Conservation (phyloP, 2,888 invertebrate species). For the Masnerella sp. region DNA sequence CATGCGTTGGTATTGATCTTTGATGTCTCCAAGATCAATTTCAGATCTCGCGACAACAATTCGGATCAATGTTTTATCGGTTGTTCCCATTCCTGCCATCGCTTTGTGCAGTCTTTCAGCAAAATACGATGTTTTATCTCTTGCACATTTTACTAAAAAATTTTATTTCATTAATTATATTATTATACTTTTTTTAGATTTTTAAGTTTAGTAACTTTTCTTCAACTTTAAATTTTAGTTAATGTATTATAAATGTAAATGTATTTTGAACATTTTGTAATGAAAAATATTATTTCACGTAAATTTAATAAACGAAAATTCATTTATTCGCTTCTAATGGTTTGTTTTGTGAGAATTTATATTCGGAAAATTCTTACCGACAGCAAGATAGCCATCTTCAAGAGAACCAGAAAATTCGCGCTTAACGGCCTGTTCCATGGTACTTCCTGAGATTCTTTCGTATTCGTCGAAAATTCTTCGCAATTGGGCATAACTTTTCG, state of each 20-base stretch:
- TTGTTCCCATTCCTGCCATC: constrained; percentile 94
- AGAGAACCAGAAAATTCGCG: constrained; percentile 89
- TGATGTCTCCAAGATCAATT: constrained; percentile 92
- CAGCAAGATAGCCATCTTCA: constrained; percentile 88
- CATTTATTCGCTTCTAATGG: too few species aligned
- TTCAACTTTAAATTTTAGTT: too few species aligned
- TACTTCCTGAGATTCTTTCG: constrained; percentile 86
- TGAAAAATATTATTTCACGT: too few species aligned
- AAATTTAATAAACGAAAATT: too few species aligned
- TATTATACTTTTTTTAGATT: too few species aligned
- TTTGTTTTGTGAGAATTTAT: not conserved
- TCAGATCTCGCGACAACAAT: constrained; percentile 90
- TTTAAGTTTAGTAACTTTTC: too few species aligned
- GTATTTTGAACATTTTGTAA: too few species aligned
- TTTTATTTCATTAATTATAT: not conserved
- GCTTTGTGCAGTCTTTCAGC: constrained; percentile 91
- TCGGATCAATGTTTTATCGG: constrained; percentile 91
- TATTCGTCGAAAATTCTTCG: constrained; percentile 84
- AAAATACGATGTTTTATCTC: constrained; percentile 90
- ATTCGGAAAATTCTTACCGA: constrained; percentile 77
- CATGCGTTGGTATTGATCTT: constrained; percentile 86
- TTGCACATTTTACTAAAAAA: constrained; percentile 84
- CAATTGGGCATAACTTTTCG: constrained; percentile 86
- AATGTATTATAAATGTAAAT: too few species aligned
- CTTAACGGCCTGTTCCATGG: constrained; percentile 88